phyloP scores from a whole-genome alignment of 1,140 invertebrate genomes.

The Copidosoma floridanum region DNA sequence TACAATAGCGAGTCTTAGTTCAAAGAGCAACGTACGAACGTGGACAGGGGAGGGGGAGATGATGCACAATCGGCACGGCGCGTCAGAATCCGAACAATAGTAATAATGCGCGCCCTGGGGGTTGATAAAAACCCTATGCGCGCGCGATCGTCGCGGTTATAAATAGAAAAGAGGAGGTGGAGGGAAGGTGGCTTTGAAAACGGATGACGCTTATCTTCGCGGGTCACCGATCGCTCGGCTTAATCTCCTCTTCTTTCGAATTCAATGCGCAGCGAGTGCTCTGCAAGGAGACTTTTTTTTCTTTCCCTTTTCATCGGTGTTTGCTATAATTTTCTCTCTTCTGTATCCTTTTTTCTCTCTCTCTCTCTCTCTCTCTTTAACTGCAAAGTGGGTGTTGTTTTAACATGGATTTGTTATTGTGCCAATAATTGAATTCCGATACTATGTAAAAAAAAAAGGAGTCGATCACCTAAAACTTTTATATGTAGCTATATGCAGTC shows the following conservation, averaged over 20 bases:
- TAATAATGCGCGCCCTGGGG: slow-evolving; percentile 21
- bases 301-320: no score
- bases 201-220: slow-evolving; percentile 49
- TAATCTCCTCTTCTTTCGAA: slow-evolving; percentile 39
- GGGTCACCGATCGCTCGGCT: slow-evolving; percentile 51
- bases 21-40: slow-evolving; percentile 47
- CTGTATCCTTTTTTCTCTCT: no score
- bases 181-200: slow-evolving; percentile 37
- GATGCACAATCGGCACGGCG: slow-evolving; percentile 42
- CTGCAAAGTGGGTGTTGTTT: no score
- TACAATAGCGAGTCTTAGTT: no score
- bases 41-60: background rate
- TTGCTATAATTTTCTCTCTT: no score
- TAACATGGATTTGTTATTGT: no score
- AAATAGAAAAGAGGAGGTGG: slow-evolving; percentile 20
- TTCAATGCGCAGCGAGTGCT: background rate
- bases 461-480: no score
- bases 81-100: background rate
- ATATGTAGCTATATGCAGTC: no score
- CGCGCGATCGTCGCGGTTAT: slow-evolving; percentile 5
- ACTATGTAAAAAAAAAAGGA: no score
- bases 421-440: no score
- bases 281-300: no score
- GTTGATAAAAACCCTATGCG: slow-evolving; percentile 46
- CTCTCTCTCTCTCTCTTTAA: no score